phyloP scores from a whole-genome alignment of 2,797 vertebrate species.

The Sebastes alutus region DNA sequence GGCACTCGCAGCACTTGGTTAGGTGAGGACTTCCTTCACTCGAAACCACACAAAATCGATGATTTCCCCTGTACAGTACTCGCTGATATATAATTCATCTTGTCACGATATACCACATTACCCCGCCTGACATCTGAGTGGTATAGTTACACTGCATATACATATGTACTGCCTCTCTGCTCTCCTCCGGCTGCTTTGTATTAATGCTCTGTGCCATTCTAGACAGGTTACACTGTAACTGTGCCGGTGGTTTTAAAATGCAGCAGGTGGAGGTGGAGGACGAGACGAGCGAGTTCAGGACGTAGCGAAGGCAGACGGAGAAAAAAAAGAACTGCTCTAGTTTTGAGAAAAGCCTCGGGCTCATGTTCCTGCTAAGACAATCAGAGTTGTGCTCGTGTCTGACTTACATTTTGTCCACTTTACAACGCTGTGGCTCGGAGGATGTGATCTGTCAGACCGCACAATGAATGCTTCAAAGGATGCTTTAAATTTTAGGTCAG shows the following conservation, averaged over 20 bases:
- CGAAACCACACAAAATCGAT: neutral
- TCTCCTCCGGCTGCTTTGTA: neutral
- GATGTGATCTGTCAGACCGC: constrained; percentile 28
- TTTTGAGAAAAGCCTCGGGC: constrained; percentile 53
- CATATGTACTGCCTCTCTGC: neutral
- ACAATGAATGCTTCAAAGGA: constrained; percentile 28
- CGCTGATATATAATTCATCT: neutral
- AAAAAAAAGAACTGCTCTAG: constrained; percentile 36
- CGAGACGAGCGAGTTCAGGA: constrained; percentile 37
- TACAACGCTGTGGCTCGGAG: neutral
- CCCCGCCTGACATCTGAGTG: neutral
- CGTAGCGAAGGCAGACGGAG: constrained; percentile 6
- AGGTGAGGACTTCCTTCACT: neutral
- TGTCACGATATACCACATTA: neutral
- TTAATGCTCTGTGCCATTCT: neutral
- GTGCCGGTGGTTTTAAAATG: constrained; percentile 30
- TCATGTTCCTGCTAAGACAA: constrained; percentile 57
- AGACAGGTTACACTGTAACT: constrained; percentile 13
- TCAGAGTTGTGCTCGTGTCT: constrained; percentile 37
- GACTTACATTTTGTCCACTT: constrained; percentile 43
- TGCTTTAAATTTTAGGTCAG: constrained; percentile 24
- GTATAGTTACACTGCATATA: neutral
- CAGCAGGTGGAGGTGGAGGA: constrained; percentile 2
- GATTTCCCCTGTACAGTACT: neutral
- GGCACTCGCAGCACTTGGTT: too few relatives aligned